These are phyloP conservation scores for Brachyptera putata DNA, from an alignment of 2,888 invertebrate genomes.

Conservation along the genomic window DNA sequence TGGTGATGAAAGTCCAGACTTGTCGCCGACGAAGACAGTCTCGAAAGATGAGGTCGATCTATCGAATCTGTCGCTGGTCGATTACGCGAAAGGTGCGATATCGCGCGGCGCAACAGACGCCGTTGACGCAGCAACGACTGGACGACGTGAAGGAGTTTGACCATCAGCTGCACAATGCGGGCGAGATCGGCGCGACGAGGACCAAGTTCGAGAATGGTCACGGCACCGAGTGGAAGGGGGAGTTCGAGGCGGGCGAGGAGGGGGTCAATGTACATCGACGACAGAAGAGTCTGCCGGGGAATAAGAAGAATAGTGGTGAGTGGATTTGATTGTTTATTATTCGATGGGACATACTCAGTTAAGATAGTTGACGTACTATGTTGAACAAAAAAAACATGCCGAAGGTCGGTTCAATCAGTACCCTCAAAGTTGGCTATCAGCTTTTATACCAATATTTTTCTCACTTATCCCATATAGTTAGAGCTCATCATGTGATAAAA, in stretches of 20 bases:
- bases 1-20: slow-evolving; percentile 41
- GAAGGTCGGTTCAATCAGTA: too few species aligned
- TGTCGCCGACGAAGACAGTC: slow-evolving; percentile 53
- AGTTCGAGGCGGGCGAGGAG: slow-evolving; percentile 31
- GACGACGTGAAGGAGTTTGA: slow-evolving; percentile 44
- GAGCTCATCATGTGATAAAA: too few species aligned
- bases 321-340: too few species aligned
- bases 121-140: slow-evolving; percentile 45
- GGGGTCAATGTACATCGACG: slow-evolving; percentile 31
- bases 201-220: slow-evolving; percentile 38
- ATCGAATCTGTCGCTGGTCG: slow-evolving; percentile 53
- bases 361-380: too few species aligned
- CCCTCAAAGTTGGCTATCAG: too few species aligned
- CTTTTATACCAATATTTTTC: too few species aligned
- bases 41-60: slow-evolving; percentile 40
- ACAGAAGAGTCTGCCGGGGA: neutral
- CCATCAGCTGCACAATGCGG: slow-evolving; percentile 22
- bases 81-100: slow-evolving; percentile 63
- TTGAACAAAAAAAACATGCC: too few species aligned
- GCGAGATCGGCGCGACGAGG: slow-evolving; percentile 33
- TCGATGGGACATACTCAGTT: too few species aligned
- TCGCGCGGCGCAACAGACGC: slow-evolving; percentile 52
- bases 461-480: too few species aligned
- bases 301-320: too few species aligned
- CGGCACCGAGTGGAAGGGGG: slow-evolving; percentile 23